Evolutionary conservation across 2,113 vertebrate genomes (phyloP).

Genomic region (Neotoma lepida): DNA sequence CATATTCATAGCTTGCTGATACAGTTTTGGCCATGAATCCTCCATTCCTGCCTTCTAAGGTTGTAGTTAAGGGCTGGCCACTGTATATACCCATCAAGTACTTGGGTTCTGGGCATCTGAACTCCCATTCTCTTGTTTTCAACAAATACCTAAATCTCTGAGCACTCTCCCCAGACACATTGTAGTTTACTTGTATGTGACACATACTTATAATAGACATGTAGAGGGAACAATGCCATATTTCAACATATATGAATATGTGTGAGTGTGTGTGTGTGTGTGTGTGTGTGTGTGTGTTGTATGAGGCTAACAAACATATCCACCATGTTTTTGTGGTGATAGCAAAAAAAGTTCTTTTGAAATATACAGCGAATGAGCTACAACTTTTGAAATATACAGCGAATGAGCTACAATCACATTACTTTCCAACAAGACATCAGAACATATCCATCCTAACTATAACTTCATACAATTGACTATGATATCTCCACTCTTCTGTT

Average conservation of each 20-base stretch:
- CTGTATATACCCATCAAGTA: rapidly evolving
- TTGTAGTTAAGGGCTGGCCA: neutral
- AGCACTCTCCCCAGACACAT: neutral
- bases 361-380: neutral
- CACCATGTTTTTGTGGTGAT: neutral
- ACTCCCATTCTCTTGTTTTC: neutral
- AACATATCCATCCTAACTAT: neutral
- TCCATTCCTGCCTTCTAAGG: neutral
- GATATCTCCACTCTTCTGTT: rapidly evolving
- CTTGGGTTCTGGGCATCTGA: neutral
- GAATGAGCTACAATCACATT: neutral
- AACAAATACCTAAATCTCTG: neutral
- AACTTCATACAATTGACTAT: neutral
- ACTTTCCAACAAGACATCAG: neutral
- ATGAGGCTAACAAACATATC: neutral
- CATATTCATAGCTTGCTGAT: neutral
- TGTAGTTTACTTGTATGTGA: neutral
- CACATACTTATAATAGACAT: neutral
- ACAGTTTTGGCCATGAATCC: neutral
- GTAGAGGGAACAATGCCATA: neutral
- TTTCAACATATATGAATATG: neutral
- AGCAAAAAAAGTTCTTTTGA: neutral
- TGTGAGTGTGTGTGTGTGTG: neutral
- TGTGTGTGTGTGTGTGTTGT: neutral
- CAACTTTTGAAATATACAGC: neutral